Evolutionary conservation across 2,888 invertebrate genomes (phyloP).

Genomic region (Eulithis testata): DNA sequence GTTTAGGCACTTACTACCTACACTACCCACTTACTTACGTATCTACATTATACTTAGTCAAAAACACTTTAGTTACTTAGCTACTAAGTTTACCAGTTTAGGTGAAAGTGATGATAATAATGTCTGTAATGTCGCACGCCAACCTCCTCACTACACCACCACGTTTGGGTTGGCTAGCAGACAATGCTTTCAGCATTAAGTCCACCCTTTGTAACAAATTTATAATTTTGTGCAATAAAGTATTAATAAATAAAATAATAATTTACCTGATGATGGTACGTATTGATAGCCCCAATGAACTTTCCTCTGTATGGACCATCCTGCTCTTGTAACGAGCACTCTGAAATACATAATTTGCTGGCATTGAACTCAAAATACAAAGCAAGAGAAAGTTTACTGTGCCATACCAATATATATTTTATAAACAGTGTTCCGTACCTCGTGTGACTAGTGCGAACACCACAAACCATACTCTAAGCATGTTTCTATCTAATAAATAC

Average conservation of each 20-base stretch:
- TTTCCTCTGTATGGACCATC: slow-evolving; percentile 92
- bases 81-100: neutral
- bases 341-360: slow-evolving; percentile 55
- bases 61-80: too few species aligned
- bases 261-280: slow-evolving; percentile 92
- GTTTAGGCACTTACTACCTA: too few species aligned
- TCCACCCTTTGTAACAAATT: too few species aligned
- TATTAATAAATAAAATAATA: too few species aligned
- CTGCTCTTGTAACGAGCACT: slow-evolving; percentile 83
- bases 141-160: too few species aligned
- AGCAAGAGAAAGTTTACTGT: slow-evolving; percentile 61
- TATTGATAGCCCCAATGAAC: slow-evolving; percentile 93
- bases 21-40: too few species aligned
- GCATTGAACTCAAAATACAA: slow-evolving; percentile 36
- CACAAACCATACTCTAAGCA: slow-evolving; percentile 61
- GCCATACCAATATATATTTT: neutral
- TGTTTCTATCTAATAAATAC: slow-evolving; percentile 47
- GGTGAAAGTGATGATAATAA: slow-evolving; percentile 9
- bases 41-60: too few species aligned
- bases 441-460: slow-evolving; percentile 55
- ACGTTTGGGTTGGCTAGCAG: too few species aligned
- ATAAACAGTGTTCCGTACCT: slow-evolving; percentile 51
- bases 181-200: too few species aligned
- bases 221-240: too few species aligned
- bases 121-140: too few species aligned